Base-by-base conservation (phyloP, 2,797 vertebrate genomes). In the Vireo griseus region DNA sequence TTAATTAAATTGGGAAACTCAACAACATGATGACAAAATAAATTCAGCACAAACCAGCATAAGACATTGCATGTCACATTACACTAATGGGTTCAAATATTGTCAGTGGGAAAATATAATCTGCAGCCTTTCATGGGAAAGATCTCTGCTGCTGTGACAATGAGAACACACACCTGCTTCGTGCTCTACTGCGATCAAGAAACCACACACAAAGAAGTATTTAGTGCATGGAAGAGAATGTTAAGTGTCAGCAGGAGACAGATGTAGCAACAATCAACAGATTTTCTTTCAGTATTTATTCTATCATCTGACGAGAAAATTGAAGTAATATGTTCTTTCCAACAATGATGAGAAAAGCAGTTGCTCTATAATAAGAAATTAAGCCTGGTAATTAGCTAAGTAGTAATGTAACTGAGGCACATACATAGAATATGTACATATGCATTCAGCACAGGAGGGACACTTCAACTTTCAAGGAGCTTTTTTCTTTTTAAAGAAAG, bases 1-100 rank as follows among this genome's bases (percentile, higher is more conserved):
- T 91, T 89, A 68, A 87, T 77, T 82, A 66, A 88, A 94, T 91
- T 57, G 81, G 77, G 42, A 74, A 88, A 82, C 39, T 55, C 47
- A 55, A 75, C 74, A 62, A 16, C 22, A 24, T 8, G 12, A 90
- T 31, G 31, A 79, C 69, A 81, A 67, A 90, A 86, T 51, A 74
- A 95, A 95, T 63, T 65, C 63, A 76, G 31, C 66, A 69, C 17
- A 94, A 74, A 33, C 17, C 48, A 79, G 55, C 10, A 2, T 39
- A 83, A 94, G 39, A 55, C 51, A 63, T 1, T 33, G 19, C n/a
- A 37, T 14, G 26, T 16, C 11, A 3, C 17, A 66, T 54, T 74
- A 83, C 26, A 76, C 16, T 58, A 86, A 74, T 33, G 42, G n/a
- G 71, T 65, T 89, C 59, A 52, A 57, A 45, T 48, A 59, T 11